Evolutionary conservation across 2,888 invertebrate species (phyloP), one percentile per base, ranked within the genome.

Genomic region (Balanococcus diminutus): DNA sequence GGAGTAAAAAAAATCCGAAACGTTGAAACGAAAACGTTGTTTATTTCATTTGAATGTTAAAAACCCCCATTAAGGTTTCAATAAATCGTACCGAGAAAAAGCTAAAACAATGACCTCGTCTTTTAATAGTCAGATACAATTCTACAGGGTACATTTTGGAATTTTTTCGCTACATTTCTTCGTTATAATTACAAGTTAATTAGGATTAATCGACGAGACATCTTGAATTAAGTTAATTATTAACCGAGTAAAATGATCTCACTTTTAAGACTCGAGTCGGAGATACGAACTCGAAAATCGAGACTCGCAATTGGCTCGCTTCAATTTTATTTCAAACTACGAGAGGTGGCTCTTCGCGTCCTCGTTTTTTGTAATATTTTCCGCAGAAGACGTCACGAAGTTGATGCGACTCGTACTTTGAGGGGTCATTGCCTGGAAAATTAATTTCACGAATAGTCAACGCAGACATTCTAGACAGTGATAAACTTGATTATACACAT

Each of bases 401-500:
- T 46, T 56, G 22, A 36, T 51, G 51, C 46, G 0, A 56, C 4
- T 2, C 9, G 14, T 56, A 6, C 56, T n/a, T n/a, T n/a, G n/a
- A n/a, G 56, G 22, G 22, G 56, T 56, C 22, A 56, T 22, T 56
- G 56, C 22, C 22, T 56, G 22, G 22, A 56, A 56, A 56, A 22
- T 56, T 56, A 56, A 56, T 56, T 56, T 56, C 56, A 22, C 22
- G 9, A 56, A 56, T 56, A 22, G 56, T 56, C 56, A 3, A 2
- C 19, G 56, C 19, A 56, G 56, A 56, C 56, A 56, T 56, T 56
- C 16, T 3, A 67, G 28, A 67, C 67, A 28, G 28, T 67, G 28
- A 67, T 67, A 67, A 67, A 67, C 28, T 67, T 67, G 56, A 56
- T 56, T 56, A 56, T 56, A 56, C 56, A 11, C 56, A 56, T 56